A percentile compares a stretch with the other conserved stretches of the same genome.
These are phyloP conservation scores for Hippoglossus stenolepis DNA, from an alignment of 2,113 vertebrate species.

Conservation along the genomic window DNA sequence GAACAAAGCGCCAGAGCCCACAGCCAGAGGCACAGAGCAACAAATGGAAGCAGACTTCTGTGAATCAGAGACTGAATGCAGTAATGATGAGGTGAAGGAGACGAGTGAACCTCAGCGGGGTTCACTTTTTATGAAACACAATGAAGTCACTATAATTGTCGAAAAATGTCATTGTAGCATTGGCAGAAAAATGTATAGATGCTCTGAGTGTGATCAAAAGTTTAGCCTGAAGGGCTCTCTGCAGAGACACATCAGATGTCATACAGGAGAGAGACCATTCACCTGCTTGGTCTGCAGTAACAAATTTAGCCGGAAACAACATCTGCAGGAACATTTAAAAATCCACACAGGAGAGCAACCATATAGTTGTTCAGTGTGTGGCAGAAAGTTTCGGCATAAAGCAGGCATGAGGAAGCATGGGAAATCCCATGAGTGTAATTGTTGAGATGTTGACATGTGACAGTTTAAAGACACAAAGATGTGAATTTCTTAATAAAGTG, in stretches of 20 bases:
- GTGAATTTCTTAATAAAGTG: too few relatives aligned
- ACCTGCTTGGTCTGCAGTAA: slow-evolving; percentile 14
- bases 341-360: slow-evolving; percentile 6
- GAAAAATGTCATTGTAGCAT: background rate
- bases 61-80: slow-evolving; percentile 12
- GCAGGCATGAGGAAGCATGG: slow-evolving; percentile 8
- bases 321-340: background rate
- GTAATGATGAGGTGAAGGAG: background rate
- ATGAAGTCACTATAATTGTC: background rate
- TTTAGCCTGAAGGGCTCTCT: slow-evolving; percentile 1
- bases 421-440: background rate
- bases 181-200: background rate
- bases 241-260: background rate
- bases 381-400: background rate
- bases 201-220: background rate
- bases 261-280: slow-evolving; percentile 13
- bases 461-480: too few relatives aligned
- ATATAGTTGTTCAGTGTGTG: background rate
- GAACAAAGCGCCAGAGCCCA: background rate
- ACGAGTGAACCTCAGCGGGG: background rate
- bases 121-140: background rate
- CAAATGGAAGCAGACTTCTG: slow-evolving; percentile 1
- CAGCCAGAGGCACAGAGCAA: background rate
- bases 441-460: background rate
- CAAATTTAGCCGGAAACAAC: slow-evolving; percentile 3